phyloP scores from a whole-genome alignment of 1,140 invertebrate species.

The Whitmania pigra region DNA sequence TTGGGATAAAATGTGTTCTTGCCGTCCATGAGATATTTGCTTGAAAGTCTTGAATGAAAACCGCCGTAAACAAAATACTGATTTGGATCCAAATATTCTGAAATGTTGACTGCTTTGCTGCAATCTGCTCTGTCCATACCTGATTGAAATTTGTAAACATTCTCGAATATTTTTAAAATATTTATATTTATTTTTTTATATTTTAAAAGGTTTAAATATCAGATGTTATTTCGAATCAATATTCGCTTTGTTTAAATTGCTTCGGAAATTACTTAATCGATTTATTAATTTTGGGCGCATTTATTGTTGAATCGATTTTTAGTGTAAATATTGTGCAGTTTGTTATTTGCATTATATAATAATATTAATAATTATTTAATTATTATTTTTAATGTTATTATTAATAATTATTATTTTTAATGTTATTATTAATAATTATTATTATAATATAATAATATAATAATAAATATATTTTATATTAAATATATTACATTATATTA shows the following conservation, averaged over 20 bases:
- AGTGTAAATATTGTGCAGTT: conserved; percentile 5
- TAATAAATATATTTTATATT: conserved; percentile 9
- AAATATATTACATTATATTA: too few relatives aligned
- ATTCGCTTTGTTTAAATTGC: too few relatives aligned
- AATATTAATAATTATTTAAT: too few relatives aligned
- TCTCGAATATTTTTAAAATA: too few relatives aligned
- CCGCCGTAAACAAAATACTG: conserved; percentile 22
- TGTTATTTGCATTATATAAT: too few relatives aligned
- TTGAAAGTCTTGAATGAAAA: conserved; percentile 16
- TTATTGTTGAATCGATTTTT: neutral
- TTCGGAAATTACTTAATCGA: too few relatives aligned
- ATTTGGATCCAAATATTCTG: conserved; percentile 25
- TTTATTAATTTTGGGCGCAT: too few relatives aligned
- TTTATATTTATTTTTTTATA: too few relatives aligned
- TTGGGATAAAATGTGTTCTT: conserved; percentile 6
- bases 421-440: conserved; percentile 21
- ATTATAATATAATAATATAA: conserved; percentile 21
- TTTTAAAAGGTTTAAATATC: too few relatives aligned
- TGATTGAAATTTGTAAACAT: conserved; percentile 10
- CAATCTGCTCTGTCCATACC: conserved; percentile 30
- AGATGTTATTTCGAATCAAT: too few relatives aligned
- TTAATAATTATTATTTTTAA: too few relatives aligned
- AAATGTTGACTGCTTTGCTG: conserved; percentile 25
- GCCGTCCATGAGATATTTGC: conserved; percentile 1
- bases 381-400: too few relatives aligned